A percentile compares a stretch with the other conserved stretches of the same genome.
phyloP scores from a whole-genome alignment of 2,888 invertebrate genomes.

The Meteorus cinctellus region DNA sequence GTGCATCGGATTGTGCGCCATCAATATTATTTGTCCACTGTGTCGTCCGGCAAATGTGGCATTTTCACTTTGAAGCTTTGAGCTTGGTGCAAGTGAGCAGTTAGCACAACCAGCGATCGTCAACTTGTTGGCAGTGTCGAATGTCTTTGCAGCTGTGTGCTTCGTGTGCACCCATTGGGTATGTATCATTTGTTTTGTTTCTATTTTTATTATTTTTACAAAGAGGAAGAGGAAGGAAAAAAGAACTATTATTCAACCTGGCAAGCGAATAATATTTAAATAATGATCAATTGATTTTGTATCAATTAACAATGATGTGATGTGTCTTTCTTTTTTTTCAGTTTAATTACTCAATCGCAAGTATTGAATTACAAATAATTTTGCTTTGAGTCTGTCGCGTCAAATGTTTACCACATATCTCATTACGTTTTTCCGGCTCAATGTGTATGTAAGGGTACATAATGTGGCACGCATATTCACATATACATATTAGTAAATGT shows the following conservation, averaged over 20 bases:
- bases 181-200: conserved; percentile 12
- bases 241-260: neutral
- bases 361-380: conserved; percentile 4
- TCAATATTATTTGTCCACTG: conserved; percentile 37
- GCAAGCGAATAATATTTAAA: too few species aligned
- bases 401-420: conserved; percentile 32
- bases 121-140: conserved; percentile 63
- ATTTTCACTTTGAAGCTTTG: conserved; percentile 56
- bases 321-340: neutral
- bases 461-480: neutral
- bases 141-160: conserved; percentile 26
- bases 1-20: conserved; percentile 31
- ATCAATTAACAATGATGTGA: neutral
- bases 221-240: neutral
- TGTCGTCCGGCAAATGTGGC: conserved; percentile 60
- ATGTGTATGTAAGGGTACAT: neutral
- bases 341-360: neutral
- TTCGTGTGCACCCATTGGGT: neutral
- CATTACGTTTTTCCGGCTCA: conserved; percentile 31
- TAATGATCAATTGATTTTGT: too few species aligned
- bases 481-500: neutral
- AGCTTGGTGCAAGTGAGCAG: conserved; percentile 35
- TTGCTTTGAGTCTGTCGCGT: neutral
- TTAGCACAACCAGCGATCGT: conserved; percentile 59
- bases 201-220: conserved; percentile 10